Evolutionary conservation across 2,888 invertebrate genomes (phyloP).

Genomic region (Drosophila neutralis): DNA sequence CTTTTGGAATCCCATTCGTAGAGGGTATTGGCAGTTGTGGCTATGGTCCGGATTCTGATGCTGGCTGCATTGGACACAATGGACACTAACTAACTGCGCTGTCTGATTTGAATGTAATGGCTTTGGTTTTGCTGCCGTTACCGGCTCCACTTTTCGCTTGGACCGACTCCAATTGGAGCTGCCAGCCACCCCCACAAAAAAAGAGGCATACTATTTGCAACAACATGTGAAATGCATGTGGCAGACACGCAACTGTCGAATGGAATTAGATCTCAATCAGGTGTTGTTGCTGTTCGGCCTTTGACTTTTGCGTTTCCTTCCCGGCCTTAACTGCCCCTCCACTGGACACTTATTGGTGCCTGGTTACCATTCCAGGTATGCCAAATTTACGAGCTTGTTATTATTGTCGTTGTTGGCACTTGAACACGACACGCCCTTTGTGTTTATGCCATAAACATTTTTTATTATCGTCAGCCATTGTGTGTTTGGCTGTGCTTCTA

Average conservation of each 20-base stretch:
- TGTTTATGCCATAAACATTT: constrained; percentile 65
- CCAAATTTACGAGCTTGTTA: constrained; percentile 73
- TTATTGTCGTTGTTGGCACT: constrained; percentile 44
- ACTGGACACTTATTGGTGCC: constrained; percentile 63
- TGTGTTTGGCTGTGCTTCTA: constrained; percentile 59
- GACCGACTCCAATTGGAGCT: constrained; percentile 35
- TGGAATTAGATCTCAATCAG: constrained; percentile 63
- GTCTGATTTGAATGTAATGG: constrained; percentile 79
- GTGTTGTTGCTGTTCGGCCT: constrained; percentile 40
- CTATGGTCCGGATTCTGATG: constrained; percentile 17
- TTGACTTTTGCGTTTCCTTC: constrained; percentile 48
- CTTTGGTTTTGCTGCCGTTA: constrained; percentile 46
- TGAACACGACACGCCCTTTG: constrained; percentile 70
- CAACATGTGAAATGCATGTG: constrained; percentile 12
- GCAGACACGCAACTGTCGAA: constrained; percentile 47
- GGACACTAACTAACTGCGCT: constrained; percentile 74
- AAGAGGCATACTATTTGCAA: constrained; percentile 53
- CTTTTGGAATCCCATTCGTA: not conserved
- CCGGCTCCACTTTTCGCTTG: constrained; percentile 43
- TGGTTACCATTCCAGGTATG: constrained; percentile 52
- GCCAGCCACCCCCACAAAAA: constrained; percentile 41
- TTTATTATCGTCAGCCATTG: constrained; percentile 62
- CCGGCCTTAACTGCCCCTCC: constrained; percentile 17
- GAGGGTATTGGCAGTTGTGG: constrained; percentile 9
- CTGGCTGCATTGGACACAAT: constrained; percentile 56